A percentile compares a stretch with the other conserved stretches of the same genome.
Conservation (phyloP, 2,888 invertebrate species). For the Bellardia pandia region DNA sequence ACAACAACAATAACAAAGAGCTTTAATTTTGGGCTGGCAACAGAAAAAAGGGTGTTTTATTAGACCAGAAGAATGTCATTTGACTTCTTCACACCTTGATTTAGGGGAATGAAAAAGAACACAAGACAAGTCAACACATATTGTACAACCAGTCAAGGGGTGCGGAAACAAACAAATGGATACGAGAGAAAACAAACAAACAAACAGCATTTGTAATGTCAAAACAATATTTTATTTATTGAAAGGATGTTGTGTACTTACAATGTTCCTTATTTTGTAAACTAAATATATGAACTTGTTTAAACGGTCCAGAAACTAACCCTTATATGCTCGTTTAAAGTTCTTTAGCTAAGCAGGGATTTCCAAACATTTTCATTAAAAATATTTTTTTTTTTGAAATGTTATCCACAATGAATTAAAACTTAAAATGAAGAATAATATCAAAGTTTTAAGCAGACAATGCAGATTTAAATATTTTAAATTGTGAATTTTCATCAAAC, state of each 20-base stretch:
- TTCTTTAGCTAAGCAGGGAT: neutral
- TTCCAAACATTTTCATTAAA: neutral
- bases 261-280: constrained; percentile 20
- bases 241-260: constrained; percentile 46
- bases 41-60: constrained; percentile 64
- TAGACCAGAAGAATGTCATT: constrained; percentile 65
- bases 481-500: too few species aligned
- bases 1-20: constrained; percentile 12
- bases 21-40: constrained; percentile 17
- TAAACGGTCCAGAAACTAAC: constrained; percentile 26
- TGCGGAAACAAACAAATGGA: constrained; percentile 10
- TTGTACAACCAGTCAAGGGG: constrained; percentile 20
- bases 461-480: too few species aligned
- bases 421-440: too few species aligned
- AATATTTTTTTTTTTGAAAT: too few species aligned
- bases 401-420: too few species aligned
- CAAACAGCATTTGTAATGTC: constrained; percentile 66
- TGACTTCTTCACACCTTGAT: constrained; percentile 73
- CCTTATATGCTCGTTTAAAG: neutral
- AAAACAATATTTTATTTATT: constrained; percentile 71
- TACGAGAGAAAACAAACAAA: neutral
- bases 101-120: constrained; percentile 37
- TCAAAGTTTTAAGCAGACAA: too few species aligned
- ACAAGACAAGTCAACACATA: neutral
- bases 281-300: constrained; percentile 2